Percentiles rank a stretch among this genome's conserved stretches.
phyloP scores from a whole-genome alignment of 2,113 vertebrate genomes.

The Nematolebias whitei region DNA sequence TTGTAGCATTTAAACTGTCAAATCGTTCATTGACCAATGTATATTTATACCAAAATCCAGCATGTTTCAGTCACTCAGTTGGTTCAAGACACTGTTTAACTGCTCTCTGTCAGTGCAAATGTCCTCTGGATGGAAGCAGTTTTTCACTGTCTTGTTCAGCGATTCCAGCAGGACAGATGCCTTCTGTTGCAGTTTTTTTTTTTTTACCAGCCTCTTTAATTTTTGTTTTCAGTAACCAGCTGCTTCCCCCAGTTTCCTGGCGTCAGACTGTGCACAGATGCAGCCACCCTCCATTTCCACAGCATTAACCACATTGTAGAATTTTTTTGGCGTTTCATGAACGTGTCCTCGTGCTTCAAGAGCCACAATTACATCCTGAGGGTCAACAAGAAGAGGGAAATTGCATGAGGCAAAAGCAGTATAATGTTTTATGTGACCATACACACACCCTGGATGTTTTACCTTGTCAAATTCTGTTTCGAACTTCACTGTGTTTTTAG shows the following conservation, averaged over 20 bases:
- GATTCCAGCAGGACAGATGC: constrained; percentile 13
- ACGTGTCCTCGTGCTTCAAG: constrained; percentile 79
- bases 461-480: constrained; percentile 79
- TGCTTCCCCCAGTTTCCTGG: constrained; percentile 83
- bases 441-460: background rate
- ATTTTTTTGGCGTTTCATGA: rapidly evolving
- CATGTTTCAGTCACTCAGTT: background rate
- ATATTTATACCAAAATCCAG: background rate
- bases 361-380: constrained; percentile 71
- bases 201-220: background rate
- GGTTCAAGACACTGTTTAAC: background rate
- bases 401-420: background rate
- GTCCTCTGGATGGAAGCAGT: constrained; percentile 1
- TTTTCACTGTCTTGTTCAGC: constrained; percentile 4
- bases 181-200: constrained; percentile 20
- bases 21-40: background rate
- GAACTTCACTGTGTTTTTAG: constrained; percentile 56
- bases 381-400: constrained; percentile 9
- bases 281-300: constrained; percentile 80
- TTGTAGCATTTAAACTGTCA: background rate
- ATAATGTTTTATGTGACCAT: background rate
- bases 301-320: constrained; percentile 86
- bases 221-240: constrained; percentile 82
- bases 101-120: background rate
- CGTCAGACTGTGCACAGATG: constrained; percentile 84